Evolutionary conservation across 2,113 vertebrate genomes (phyloP), one percentile per base, ranked within the genome.

Genomic region (Gavia stellata): DNA sequence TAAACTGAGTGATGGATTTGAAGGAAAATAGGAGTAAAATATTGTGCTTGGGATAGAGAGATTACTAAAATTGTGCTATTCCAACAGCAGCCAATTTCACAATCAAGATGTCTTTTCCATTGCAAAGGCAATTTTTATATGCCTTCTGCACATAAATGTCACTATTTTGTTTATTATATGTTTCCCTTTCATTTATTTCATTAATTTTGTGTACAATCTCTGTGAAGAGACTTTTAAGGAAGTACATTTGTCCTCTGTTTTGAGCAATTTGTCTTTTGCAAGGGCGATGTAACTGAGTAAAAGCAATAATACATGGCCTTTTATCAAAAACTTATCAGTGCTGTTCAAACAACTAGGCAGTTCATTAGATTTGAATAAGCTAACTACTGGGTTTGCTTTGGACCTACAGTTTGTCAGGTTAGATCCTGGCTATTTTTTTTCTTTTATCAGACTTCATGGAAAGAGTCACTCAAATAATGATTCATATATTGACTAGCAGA

Each of bases 91-190:
- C 49, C 94, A 95, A 95, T 96, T 96, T 96, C 91, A 95, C 74
- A 95, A 94, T 97, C 97, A 95, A 92, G 91, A 95, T 92, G 70
- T 80, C 89, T 97, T 95, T 95, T 95, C 89, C 88, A 75, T 63
- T 90, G 78, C 71, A 96, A 90, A 92, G 58, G 84, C 84, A 91
- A 83, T 90, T 92, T 93, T 94, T 92, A 90, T 90, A 92, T 67
- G 63, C 58, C 50, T 95, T 34, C 62, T 90, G 78, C 84, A 85
- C 89, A 97, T 96, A 97, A 97, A 95, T 90, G 94, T 91, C 95
- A 91, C n/a, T 80, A 23, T 86, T 91, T 92, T 84, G 33, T 94
- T 95, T 96, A 91, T 91, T 88, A 86, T 77, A 33, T 16, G 6
- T 59, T 92, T 82, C 74, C 92, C 94, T 94, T 91, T 80, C 62